Evolutionary conservation across 64 coral and sea anemone genomes (phyloP), one percentile per base, ranked within the genome.

Genomic region (Catalaphyllia jardinei): DNA sequence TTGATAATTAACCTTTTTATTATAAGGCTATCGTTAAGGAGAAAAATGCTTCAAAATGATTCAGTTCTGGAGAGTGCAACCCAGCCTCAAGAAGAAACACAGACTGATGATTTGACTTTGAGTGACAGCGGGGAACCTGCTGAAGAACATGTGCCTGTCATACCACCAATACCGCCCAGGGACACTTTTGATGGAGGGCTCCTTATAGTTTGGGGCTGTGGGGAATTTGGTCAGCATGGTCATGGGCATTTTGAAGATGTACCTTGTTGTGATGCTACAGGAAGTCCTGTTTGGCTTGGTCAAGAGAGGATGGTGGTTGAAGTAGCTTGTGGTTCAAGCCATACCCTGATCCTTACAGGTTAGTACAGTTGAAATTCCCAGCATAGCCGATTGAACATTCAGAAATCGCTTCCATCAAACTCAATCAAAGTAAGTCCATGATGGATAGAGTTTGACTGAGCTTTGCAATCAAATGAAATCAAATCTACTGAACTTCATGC

Each of bases 201-300:
- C 3, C 91, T 98, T 42, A 73, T 98, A 50, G 91, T 91, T n/a
- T 98, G 96, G 96, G 96, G 96, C 35, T 98, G 96, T 88, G 96
- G 96, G 35, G 96, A 98, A 80, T 98, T 98, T 91, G 96, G 90
- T 33, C 96, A 98, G 30, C 96, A 98, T 91, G 96, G 96, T 2
- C 96, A 93, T 90, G 87, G 91, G 24, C 93, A 95, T 24, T 89
- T 29, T 63, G 73, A 93, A 31, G 93, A 98, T 86, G 88, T 95
- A 20, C 39, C 65, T 8, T 33, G 67, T 57, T 33, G 18, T 67
- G 64, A 89, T 91, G 90, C 88, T 50, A 10, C 88, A 49, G 59
- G 31, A 7, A 90, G 57, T 67, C 91, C 88, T 22, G 39, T 93
- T 39, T 85, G 86, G 78, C 62, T 89, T 31, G 90, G 94, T 19